These are phyloP conservation scores for Gymnoscopelus microlampas DNA, from an alignment of 2,797 vertebrate genomes.

Conservation along the genomic window DNA sequence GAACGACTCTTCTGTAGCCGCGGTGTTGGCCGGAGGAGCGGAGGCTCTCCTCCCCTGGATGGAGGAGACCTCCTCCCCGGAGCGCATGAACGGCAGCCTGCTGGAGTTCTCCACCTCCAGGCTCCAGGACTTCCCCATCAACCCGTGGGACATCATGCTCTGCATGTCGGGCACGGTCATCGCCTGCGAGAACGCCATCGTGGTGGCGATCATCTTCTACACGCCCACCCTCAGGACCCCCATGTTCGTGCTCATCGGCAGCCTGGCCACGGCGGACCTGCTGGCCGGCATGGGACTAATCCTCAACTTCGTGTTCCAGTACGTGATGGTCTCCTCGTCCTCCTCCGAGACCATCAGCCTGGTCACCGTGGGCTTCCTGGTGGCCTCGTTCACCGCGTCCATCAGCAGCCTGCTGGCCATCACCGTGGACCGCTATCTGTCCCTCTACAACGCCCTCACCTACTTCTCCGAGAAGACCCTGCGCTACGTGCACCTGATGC, in stretches of 20 bases:
- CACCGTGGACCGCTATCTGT: constrained; percentile 97
- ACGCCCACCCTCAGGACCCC: constrained; percentile 93
- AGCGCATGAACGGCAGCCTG: constrained; percentile 70
- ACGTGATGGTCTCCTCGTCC: constrained; percentile 76
- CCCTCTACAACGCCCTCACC: constrained; percentile 95
- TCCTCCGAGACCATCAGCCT: constrained; percentile 95
- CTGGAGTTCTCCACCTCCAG: constrained; percentile 76
- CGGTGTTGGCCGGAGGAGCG: constrained; percentile 62
- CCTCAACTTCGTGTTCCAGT: constrained; percentile 96
- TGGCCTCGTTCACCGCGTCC: constrained; percentile 96
- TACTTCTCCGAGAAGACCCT: constrained; percentile 96
- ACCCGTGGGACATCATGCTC: constrained; percentile 97
- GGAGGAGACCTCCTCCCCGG: constrained; percentile 59
- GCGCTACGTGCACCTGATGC: constrained; percentile 91
- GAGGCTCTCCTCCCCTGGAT: constrained; percentile 58
- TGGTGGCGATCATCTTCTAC: constrained; percentile 96
- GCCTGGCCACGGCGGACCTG: constrained; percentile 95
- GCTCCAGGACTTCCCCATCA: constrained; percentile 81
- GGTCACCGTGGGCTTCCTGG: constrained; percentile 95
- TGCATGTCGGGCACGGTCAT: constrained; percentile 97
- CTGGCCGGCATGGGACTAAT: constrained; percentile 95
- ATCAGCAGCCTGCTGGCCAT: constrained; percentile 97
- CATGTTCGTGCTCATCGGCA: constrained; percentile 97
- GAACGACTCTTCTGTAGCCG: constrained; percentile 81
- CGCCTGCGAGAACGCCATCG: constrained; percentile 95